Conservation (phyloP, 53 echinoderm and acorn worm species). For the Mesocentrotus franciscanus region DNA sequence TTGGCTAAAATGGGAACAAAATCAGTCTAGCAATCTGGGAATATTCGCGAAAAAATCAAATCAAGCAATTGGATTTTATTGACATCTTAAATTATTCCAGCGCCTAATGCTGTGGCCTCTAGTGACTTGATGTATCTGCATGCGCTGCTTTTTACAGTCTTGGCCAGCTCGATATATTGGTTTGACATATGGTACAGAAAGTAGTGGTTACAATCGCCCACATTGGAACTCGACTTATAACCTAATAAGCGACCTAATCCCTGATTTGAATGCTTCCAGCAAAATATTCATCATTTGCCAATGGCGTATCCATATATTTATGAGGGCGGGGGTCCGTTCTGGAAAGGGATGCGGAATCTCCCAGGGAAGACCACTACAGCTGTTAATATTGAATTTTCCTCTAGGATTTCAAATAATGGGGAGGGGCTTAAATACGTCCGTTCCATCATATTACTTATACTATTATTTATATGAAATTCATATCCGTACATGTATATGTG, state of each 20-base stretch:
- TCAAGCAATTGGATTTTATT: conserved; percentile 3
- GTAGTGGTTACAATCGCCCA: no score
- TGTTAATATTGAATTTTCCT: no score
- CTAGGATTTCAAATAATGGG: neutral
- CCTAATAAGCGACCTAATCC: no score
- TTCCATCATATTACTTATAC: neutral
- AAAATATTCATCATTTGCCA: neutral
- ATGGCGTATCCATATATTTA: neutral
- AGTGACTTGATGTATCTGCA: neutral
- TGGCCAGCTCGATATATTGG: neutral
- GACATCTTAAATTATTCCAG: neutral
- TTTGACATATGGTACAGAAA: no score
- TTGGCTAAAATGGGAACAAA: neutral
- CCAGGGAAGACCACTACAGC: no score
- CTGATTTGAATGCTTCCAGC: no score
- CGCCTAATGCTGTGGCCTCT: neutral
- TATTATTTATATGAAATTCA: no score
- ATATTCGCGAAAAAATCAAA: neutral
- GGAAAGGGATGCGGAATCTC: no score
- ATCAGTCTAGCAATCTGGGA: neutral
- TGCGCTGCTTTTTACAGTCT: neutral
- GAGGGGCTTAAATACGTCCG: neutral
- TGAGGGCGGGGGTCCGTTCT: neutral
- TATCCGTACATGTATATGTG: no score
- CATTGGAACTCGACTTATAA: no score